Evolutionary conservation across 1,140 invertebrate genomes (phyloP).

Genomic region (Trichomalopsis sarcophagae): DNA sequence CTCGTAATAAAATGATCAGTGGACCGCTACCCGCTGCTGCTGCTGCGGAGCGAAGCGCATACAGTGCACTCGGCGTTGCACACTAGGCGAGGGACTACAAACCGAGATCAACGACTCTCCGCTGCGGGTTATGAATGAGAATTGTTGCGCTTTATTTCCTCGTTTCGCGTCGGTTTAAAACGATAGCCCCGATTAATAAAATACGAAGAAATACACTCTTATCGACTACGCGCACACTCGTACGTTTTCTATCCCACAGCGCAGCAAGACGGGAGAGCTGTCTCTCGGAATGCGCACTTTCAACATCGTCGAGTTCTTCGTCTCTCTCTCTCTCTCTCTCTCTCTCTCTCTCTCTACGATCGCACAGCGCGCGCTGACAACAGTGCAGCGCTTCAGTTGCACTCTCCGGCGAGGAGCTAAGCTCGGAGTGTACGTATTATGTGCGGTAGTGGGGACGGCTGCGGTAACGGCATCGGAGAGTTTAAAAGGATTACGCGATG

Average conservation of each 20-base stretch:
- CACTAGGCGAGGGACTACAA: no score
- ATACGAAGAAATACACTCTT: no score
- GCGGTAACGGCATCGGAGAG: slow-evolving; percentile 49
- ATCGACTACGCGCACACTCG: no score
- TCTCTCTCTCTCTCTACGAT: not conserved
- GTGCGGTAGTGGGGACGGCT: not conserved
- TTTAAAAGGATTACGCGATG: slow-evolving; percentile 19
- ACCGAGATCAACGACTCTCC: not conserved
- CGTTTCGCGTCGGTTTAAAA: not conserved
- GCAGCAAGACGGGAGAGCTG: not conserved
- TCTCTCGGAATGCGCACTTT: not conserved
- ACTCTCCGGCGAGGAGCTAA: not conserved
- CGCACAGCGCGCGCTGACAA: not conserved
- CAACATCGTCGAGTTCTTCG: not conserved
- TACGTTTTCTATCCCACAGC: no score
- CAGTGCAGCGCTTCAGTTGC: slow-evolving; percentile 16
- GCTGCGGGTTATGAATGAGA: not conserved
- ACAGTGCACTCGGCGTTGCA: not conserved
- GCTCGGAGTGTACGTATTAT: not conserved
- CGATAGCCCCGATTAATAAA: no score
- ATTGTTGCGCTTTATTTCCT: not conserved
- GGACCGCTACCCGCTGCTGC: slow-evolving; percentile 20
- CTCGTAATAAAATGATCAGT: slow-evolving; percentile 54
- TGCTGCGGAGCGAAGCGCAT: not conserved
- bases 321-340: no score